phyloP scores from a whole-genome alignment of 2,888 invertebrate species.

The Osedax fenrisi region DNA sequence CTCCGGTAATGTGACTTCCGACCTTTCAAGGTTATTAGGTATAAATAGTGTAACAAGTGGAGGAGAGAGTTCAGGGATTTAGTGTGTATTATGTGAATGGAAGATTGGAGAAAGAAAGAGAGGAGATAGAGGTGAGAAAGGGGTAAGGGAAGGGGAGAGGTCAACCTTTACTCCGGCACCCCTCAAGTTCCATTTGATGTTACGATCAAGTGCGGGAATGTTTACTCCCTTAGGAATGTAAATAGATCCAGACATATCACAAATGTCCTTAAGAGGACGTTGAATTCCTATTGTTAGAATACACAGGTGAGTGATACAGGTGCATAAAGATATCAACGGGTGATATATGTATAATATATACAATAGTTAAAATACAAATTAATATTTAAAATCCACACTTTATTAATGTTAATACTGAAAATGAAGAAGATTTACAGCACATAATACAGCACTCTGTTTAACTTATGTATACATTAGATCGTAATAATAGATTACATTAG shows the following conservation, averaged over 20 bases:
- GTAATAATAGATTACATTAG: too few relatives aligned
- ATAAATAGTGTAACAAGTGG: background rate
- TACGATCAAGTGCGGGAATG: slow-evolving; percentile 73
- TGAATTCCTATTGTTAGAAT: slow-evolving; percentile 80
- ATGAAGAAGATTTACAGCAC: too few relatives aligned
- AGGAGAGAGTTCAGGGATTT: background rate
- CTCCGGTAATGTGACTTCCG: slow-evolving; percentile 96
- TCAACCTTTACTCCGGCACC: background rate
- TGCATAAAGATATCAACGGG: too few relatives aligned
- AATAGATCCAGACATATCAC: slow-evolving; percentile 81
- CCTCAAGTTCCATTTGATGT: slow-evolving; percentile 75
- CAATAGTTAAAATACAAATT: too few relatives aligned
- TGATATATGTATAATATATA: too few relatives aligned
- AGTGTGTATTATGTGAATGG: background rate
- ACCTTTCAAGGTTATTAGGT: slow-evolving; percentile 55
- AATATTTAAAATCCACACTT: too few relatives aligned
- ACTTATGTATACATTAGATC: too few relatives aligned
- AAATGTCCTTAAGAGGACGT: slow-evolving; percentile 86
- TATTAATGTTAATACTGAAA: too few relatives aligned
- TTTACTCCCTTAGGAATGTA: slow-evolving; percentile 99
- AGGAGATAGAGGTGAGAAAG: too few relatives aligned
- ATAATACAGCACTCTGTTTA: too few relatives aligned
- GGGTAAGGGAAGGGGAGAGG: too few relatives aligned
- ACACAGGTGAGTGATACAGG: too few relatives aligned
- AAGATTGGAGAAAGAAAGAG: background rate